These are phyloP conservation scores for Percina caprodes DNA, from an alignment of 2,113 vertebrate species.

Conservation along the genomic window DNA sequence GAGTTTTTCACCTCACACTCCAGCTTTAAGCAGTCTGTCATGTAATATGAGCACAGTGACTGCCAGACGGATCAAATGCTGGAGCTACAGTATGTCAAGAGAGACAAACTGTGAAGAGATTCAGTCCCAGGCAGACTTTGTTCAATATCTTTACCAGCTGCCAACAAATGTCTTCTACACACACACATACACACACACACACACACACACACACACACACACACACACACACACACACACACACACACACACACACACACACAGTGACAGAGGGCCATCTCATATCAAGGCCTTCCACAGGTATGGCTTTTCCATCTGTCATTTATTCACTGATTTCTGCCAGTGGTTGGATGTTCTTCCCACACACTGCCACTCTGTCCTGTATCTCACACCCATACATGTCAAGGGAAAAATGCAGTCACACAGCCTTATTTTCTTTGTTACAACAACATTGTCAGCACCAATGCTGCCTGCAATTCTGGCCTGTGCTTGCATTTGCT, in stretches of 20 bases:
- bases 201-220: constrained; percentile 28
- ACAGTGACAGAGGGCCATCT: constrained; percentile 33
- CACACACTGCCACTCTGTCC: not conserved
- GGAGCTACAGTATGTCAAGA: constrained; percentile 12
- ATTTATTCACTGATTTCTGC: constrained; percentile 18
- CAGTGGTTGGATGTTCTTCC: constrained; percentile 3
- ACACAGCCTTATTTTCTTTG: constrained; percentile 22
- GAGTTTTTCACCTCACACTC: constrained; percentile 32
- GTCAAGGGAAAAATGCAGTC: constrained; percentile 14
- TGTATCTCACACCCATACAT: constrained; percentile 13
- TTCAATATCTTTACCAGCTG: constrained; percentile 68
- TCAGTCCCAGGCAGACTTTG: constrained; percentile 21
- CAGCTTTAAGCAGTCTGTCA: constrained; percentile 4
- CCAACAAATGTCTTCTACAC: not conserved
- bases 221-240: constrained; percentile 12
- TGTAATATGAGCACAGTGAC: constrained; percentile 44
- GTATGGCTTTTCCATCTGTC: constrained; percentile 55
- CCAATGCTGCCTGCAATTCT: constrained; percentile 32
- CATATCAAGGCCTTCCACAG: constrained; percentile 36
- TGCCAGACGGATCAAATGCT: constrained; percentile 22
- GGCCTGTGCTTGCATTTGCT: constrained; percentile 31
- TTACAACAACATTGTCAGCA: constrained; percentile 36
- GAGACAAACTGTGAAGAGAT: constrained; percentile 49
- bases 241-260: constrained; percentile 18
- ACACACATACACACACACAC: constrained; percentile 30